phyloP scores from a whole-genome alignment of 2,888 invertebrate genomes.

The Cheiracanthium punctorium region DNA sequence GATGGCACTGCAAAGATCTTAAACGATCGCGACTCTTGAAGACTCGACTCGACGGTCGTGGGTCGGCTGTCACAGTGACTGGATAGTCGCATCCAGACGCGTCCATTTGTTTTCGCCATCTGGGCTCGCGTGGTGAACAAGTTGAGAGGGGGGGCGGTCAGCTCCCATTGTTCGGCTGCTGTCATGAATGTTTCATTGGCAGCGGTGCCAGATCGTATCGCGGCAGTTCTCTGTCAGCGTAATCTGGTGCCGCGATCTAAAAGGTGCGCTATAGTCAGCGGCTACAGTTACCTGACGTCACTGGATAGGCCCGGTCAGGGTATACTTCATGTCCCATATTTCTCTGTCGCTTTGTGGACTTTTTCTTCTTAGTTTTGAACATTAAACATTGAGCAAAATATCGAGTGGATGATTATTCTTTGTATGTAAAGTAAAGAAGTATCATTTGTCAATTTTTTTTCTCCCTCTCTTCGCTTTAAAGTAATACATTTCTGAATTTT shows the following conservation, averaged over 20 bases:
- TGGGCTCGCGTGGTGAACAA: constrained; percentile 52
- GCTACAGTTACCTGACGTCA: constrained; percentile 49
- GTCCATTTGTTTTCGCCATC: constrained; percentile 69
- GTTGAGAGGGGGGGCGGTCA: constrained; percentile 39
- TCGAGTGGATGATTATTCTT: background rate
- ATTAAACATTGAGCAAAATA: constrained; percentile 7
- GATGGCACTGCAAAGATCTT: constrained; percentile 16
- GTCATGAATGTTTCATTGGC: constrained; percentile 66
- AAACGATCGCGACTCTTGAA: constrained; percentile 33
- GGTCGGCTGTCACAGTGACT: constrained; percentile 49
- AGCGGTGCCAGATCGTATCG: constrained; percentile 58
- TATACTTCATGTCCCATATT: constrained; percentile 11
- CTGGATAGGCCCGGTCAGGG: constrained; percentile 38
- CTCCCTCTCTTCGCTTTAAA: background rate
- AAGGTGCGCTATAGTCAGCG: constrained; percentile 68
- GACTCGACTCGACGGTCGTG: constrained; percentile 31
- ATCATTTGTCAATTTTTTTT: background rate
- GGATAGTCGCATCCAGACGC: constrained; percentile 33
- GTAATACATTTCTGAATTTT: too few species aligned
- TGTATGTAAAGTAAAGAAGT: background rate
- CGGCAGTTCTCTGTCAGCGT: constrained; percentile 45
- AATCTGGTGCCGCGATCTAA: constrained; percentile 57
- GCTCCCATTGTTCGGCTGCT: constrained; percentile 60
- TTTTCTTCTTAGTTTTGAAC: background rate
- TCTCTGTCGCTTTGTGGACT: constrained; percentile 1